Base-by-base conservation (phyloP, 2,888 invertebrate species). In the Enchytraeus crypticus region DNA sequence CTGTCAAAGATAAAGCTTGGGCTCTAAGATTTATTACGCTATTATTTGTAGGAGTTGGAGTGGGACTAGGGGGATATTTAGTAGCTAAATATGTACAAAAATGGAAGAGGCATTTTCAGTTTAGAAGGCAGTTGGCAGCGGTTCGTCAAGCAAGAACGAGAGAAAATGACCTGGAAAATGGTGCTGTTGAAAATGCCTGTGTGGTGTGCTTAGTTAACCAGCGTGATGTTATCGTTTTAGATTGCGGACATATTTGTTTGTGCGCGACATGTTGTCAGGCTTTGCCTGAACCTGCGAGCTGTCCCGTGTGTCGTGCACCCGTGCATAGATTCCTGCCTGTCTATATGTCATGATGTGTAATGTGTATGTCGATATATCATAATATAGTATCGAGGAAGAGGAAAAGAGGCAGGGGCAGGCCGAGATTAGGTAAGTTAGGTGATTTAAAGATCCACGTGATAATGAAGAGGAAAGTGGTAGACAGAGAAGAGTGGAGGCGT, bases 241-340 rank as follows among this genome's bases (percentile, higher is more conserved):
- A 91, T 0, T 92, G 92, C 78, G 92, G 92, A 0, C 92, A 92
- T 77, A 88, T 92, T 5, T 91, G 91, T 72, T 80, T 92, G 32
- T 92, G 92, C 75, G 89, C 88, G 76, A 89, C 91, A 76, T 92
- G 92, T 76, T 84, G 85, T 1, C 85, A 86, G 65, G 84, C 85
- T 72, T 87, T 92, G 61, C 81, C 80, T 21, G 14, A 59, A 3
- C 76, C 77, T 0, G 83, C 84, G 63, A 79, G 79, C 56, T 92
- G 92, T 72, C 92, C 92, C 0, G 84, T 92, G 32, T 92, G 92
- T 78, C 82, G 91, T 68, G 81, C 84, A 67, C 74, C 74, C 63
- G 88, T 91, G 65, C 82, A 83, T 33, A 84, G 85, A 55, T 86
- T 86, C 78, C 84, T 87, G 32, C 86, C 88, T 1, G 88, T 89